phyloP scores from a whole-genome alignment of 1,140 invertebrate genomes.

The Trinorchestia longiramus region DNA sequence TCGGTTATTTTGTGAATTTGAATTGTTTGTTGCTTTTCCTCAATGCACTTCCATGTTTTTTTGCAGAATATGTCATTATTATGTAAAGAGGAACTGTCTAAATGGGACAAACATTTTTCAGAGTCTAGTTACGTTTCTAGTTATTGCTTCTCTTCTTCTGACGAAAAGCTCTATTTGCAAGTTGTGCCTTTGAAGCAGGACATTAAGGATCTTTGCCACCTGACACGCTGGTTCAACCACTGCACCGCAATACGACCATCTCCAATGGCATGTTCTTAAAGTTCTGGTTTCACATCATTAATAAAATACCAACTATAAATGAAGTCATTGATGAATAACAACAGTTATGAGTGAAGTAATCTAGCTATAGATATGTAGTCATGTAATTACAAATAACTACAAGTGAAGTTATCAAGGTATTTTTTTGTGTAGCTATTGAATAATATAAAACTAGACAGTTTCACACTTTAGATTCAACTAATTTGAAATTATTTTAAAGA shows the following conservation, averaged over 20 bases:
- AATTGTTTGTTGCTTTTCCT: not conserved
- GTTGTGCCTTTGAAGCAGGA: not conserved
- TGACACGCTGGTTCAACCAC: not conserved
- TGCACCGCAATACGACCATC: not conserved
- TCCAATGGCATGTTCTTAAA: not conserved
- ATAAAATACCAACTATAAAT: not conserved
- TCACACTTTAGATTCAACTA: too few relatives aligned
- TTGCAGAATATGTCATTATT: conserved; percentile 22
- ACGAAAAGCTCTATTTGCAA: not conserved
- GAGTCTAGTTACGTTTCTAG: not conserved
- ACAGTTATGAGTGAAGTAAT: too few relatives aligned
- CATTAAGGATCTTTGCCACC: not conserved
- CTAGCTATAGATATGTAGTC: too few relatives aligned
- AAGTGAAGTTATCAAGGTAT: too few relatives aligned
- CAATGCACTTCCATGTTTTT: not conserved
- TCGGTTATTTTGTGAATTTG: not conserved
- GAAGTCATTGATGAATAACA: too few relatives aligned
- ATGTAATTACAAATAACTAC: too few relatives aligned
- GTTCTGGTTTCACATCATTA: not conserved
- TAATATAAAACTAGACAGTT: too few relatives aligned
- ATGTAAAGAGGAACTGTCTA: not conserved
- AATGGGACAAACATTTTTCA: not conserved
- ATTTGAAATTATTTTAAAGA: too few relatives aligned
- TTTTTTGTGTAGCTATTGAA: too few relatives aligned
- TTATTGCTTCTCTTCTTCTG: not conserved